A percentile compares a stretch with the other conserved stretches of the same genome.
Evolutionary conservation across 2,113 vertebrate genomes (phyloP).

Genomic region (Neodontobutis hainanensis): DNA sequence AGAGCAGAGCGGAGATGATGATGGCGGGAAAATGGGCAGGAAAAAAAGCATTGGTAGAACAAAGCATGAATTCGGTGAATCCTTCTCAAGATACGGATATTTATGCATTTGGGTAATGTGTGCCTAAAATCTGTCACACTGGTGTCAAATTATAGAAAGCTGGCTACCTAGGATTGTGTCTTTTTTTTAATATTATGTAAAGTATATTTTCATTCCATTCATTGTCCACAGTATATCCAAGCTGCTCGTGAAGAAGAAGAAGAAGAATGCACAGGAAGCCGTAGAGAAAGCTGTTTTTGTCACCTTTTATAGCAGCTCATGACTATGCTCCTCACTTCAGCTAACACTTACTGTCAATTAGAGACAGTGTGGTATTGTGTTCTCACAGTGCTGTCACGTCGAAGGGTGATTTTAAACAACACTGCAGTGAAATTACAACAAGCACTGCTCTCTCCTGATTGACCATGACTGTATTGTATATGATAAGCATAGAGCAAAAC

Average conservation of each 20-base stretch:
- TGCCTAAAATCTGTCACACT: background rate
- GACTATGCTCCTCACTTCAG: background rate
- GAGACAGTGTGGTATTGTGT: background rate
- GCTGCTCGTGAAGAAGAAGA: background rate
- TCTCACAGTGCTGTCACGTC: background rate
- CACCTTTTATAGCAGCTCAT: background rate
- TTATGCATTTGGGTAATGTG: background rate
- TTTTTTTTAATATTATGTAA: no score
- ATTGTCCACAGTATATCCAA: background rate
- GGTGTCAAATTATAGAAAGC: background rate
- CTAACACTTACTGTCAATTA: background rate
- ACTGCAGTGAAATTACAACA: background rate
- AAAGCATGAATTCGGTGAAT: slow-evolving; percentile 13
- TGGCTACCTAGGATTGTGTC: no score
- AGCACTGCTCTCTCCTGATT: no score
- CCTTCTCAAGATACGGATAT: background rate
- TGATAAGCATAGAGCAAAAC: no score
- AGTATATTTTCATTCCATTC: background rate
- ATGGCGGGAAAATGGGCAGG: background rate
- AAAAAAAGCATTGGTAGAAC: slow-evolving; percentile 5
- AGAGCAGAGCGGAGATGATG: slow-evolving; percentile 40
- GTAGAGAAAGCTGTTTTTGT: background rate
- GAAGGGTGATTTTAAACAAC: background rate
- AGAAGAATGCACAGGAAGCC: background rate
- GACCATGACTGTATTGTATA: no score